These are phyloP conservation scores for Leistus spinibarbis DNA, from an alignment of 2,888 invertebrate genomes.

Conservation along the genomic window DNA sequence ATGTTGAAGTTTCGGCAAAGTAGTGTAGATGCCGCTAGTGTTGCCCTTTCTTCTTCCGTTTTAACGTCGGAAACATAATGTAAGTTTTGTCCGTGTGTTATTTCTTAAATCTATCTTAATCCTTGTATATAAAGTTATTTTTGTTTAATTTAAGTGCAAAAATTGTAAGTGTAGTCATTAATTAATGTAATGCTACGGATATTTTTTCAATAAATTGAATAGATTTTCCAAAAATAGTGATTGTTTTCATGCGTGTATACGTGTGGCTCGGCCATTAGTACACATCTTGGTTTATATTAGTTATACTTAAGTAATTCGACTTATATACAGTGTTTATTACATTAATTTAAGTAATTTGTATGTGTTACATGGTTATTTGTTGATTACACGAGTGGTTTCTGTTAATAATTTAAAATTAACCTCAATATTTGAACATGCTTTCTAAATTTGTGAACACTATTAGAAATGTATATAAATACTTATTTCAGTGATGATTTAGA, in stretches of 20 bases:
- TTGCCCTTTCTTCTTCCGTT: conserved; percentile 27
- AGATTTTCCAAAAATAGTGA: conserved; percentile 11
- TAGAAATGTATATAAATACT: no score
- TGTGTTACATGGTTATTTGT: background rate
- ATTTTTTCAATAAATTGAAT: conserved; percentile 13
- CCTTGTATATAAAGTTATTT: conserved; percentile 12
- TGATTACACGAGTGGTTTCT: background rate
- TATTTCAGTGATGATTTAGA: no score
- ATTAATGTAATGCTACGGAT: background rate
- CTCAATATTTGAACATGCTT: conserved; percentile 26
- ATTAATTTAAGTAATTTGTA: background rate
- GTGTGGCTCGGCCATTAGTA: conserved; percentile 3
- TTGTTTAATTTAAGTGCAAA: conserved; percentile 3
- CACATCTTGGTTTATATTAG: background rate
- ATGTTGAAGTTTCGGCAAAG: background rate
- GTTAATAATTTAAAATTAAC: conserved; percentile 5
- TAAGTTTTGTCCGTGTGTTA: conserved; percentile 19
- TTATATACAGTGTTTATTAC: conserved; percentile 6
- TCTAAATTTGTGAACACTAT: background rate
- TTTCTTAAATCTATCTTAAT: conserved; percentile 27
- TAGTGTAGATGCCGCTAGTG: conserved; percentile 13
- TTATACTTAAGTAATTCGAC: background rate
- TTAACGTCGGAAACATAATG: conserved; percentile 27
- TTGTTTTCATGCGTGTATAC: conserved; percentile 29
- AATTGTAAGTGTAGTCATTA: conserved; percentile 21